Evolutionary conservation across 2,888 invertebrate species (phyloP).

Genomic region (Slavum lentiscoides): DNA sequence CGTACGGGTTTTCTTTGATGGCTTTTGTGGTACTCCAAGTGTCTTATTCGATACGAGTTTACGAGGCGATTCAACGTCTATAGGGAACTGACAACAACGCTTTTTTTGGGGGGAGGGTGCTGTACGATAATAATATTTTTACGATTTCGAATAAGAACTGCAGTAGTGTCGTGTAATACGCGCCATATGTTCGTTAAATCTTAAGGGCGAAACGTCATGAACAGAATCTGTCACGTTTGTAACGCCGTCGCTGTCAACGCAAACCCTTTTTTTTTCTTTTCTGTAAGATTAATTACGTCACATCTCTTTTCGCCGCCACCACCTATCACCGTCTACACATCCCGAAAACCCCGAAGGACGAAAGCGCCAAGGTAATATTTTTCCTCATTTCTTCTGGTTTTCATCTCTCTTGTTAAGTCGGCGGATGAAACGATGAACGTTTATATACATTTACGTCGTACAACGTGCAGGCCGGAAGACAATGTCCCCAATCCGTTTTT

Average conservation of each 20-base stretch:
- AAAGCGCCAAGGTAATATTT: not conserved
- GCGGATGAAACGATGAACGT: not conserved
- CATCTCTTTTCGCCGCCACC: too few relatives aligned
- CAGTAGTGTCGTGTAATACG: not conserved
- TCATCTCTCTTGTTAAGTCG: not conserved
- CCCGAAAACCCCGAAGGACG: not conserved
- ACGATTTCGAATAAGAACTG: not conserved
- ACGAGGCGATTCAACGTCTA: too few relatives aligned
- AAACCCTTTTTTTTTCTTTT: not conserved
- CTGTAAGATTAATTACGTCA: slow-evolving; percentile 12
- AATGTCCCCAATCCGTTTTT: too few relatives aligned
- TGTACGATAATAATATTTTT: not conserved
- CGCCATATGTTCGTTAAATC: not conserved
- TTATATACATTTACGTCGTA: not conserved
- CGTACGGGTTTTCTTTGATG: too few relatives aligned
- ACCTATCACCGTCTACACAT: too few relatives aligned
- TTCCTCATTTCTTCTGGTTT: not conserved
- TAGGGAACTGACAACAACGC: not conserved
- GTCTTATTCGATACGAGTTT: too few relatives aligned
- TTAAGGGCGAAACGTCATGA: slow-evolving; percentile 1
- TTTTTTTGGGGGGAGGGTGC: not conserved
- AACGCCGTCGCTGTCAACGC: too few relatives aligned
- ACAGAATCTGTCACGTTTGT: slow-evolving; percentile 9
- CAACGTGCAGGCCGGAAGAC: too few relatives aligned
- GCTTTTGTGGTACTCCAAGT: too few relatives aligned